These are phyloP conservation scores for Centroberyx gerrardi DNA, from an alignment of 2,797 vertebrate species.

Conservation along the genomic window DNA sequence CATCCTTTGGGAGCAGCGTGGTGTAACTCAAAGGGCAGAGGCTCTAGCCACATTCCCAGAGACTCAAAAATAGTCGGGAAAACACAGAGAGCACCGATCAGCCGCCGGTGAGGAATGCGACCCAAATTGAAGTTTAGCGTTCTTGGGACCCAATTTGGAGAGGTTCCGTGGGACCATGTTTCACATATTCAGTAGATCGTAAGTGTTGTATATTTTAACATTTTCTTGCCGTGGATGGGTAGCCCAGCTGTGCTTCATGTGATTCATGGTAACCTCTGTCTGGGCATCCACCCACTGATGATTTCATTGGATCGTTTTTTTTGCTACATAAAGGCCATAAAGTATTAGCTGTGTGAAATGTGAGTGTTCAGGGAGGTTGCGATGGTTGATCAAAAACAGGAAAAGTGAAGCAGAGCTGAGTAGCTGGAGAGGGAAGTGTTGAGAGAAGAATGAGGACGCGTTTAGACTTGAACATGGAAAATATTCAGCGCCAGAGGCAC, in stretches of 20 bases:
- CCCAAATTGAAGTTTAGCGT: slow-evolving; percentile 52
- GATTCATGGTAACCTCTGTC: slow-evolving; percentile 54
- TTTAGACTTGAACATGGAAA: slow-evolving; percentile 77
- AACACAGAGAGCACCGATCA: slow-evolving; percentile 49
- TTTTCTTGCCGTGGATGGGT: slow-evolving; percentile 40
- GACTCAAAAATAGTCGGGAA: slow-evolving; percentile 81
- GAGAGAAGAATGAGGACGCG: slow-evolving; percentile 56
- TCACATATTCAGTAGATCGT: slow-evolving; percentile 83
- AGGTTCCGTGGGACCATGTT: slow-evolving; percentile 78
- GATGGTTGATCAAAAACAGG: slow-evolving; percentile 35
- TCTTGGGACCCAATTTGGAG: slow-evolving; percentile 50
- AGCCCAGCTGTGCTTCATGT: slow-evolving; percentile 59
- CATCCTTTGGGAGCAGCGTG: slow-evolving; percentile 80
- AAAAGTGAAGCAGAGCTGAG: slow-evolving; percentile 30
- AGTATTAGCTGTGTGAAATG: slow-evolving; percentile 29
- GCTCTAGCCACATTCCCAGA: slow-evolving; percentile 81
- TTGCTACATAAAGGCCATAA: slow-evolving; percentile 17
- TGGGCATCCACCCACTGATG: slow-evolving; percentile 50
- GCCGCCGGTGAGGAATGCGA: slow-evolving; percentile 77
- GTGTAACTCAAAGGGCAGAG: slow-evolving; percentile 80
- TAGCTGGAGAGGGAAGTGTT: slow-evolving; percentile 28
- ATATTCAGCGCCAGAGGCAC: slow-evolving; percentile 72
- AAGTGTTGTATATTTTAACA: slow-evolving; percentile 66
- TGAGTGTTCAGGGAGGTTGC: slow-evolving; percentile 16
- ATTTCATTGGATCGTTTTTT: slow-evolving; percentile 14